Evolutionary conservation across 2,888 invertebrate species (phyloP).

Genomic region (Idaea biselata): DNA sequence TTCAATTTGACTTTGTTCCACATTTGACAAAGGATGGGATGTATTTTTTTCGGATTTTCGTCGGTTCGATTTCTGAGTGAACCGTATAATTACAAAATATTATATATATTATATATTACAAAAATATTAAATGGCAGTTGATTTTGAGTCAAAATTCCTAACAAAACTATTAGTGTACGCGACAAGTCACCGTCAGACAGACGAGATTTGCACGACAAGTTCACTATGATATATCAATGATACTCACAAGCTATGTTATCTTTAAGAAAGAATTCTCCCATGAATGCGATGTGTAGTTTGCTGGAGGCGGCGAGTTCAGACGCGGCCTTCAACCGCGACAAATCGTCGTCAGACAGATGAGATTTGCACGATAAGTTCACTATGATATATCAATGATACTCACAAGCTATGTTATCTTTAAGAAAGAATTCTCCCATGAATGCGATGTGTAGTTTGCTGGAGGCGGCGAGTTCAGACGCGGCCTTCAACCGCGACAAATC

Average conservation of each 20-base stretch:
- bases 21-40: too few relatives aligned
- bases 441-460: slow-evolving; percentile 44
- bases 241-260: slow-evolving; percentile 65
- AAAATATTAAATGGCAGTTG: too few relatives aligned
- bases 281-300: slow-evolving; percentile 46
- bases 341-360: slow-evolving; percentile 45
- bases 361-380: slow-evolving; percentile 66
- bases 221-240: slow-evolving; percentile 65
- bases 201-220: slow-evolving; percentile 53
- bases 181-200: slow-evolving; percentile 45
- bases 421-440: slow-evolving; percentile 62
- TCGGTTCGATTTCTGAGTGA: too few relatives aligned
- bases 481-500: slow-evolving; percentile 41
- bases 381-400: slow-evolving; percentile 32
- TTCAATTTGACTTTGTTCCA: too few relatives aligned
- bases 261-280: slow-evolving; percentile 63
- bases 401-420: slow-evolving; percentile 62
- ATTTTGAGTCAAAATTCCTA: too few relatives aligned
- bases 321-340: slow-evolving; percentile 35
- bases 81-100: too few relatives aligned
- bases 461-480: slow-evolving; percentile 46
- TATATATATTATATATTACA: too few relatives aligned
- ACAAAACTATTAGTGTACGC: too few relatives aligned
- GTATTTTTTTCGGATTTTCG: too few relatives aligned
- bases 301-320: slow-evolving; percentile 45